Evolutionary conservation across 2,888 invertebrate genomes (phyloP).

Genomic region (Argyresthia albistria): DNA sequence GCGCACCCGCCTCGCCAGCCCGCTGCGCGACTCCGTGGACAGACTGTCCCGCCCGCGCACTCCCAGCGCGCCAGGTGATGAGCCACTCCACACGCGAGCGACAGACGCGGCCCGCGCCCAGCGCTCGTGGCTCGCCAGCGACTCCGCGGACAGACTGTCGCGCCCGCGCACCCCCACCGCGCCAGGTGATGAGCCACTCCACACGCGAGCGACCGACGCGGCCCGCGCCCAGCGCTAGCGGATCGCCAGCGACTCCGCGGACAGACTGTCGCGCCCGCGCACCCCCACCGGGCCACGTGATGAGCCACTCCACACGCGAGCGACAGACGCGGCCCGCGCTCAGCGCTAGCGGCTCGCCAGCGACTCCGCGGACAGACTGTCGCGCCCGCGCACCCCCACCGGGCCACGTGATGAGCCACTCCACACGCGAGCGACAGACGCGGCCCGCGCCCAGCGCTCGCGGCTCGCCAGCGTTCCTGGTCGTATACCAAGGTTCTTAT

Average conservation of each 20-base stretch:
- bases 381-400: conserved; percentile 35
- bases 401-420: too few relatives aligned
- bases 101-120: conserved; percentile 31
- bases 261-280: conserved; percentile 29
- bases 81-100: too few relatives aligned
- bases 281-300: conserved; percentile 41
- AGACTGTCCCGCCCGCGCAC: conserved; percentile 34
- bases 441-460: too few relatives aligned
- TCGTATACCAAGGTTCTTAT: too few relatives aligned
- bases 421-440: too few relatives aligned
- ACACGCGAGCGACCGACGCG: conserved; percentile 32
- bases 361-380: conserved; percentile 30
- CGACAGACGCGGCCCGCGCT: conserved; percentile 28
- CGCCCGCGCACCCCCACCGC: conserved; percentile 37
- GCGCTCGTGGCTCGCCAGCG: conserved; percentile 34
- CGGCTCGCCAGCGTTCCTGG: too few relatives aligned
- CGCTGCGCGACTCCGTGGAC: conserved; percentile 35
- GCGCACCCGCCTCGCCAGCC: conserved; percentile 34
- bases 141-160: conserved; percentile 31
- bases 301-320: too few relatives aligned
- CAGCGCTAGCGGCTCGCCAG: conserved; percentile 39
- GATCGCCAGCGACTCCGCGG: conserved; percentile 32
- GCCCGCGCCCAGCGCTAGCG: conserved; percentile 36
- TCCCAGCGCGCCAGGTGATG: too few relatives aligned
- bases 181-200: too few relatives aligned